phyloP scores from a whole-genome alignment of 2,888 invertebrate species.

The Yponomeuta plumbellus region DNA sequence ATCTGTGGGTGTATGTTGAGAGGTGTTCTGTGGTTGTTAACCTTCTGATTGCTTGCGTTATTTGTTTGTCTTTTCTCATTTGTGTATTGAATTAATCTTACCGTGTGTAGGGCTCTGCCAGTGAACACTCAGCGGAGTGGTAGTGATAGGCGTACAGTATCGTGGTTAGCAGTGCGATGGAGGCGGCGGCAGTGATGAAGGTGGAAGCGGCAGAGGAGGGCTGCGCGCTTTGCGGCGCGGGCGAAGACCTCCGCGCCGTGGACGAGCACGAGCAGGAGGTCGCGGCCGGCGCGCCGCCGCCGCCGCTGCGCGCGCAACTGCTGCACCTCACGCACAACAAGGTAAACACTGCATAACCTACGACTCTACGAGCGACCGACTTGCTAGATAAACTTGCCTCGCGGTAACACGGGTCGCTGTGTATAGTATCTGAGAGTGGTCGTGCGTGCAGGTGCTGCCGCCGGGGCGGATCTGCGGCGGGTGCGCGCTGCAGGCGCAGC shows the following conservation, averaged over 20 bases:
- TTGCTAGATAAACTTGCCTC: too few relatives aligned
- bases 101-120: too few relatives aligned
- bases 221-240: slow-evolving; percentile 43
- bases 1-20: too few relatives aligned
- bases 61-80: too few relatives aligned
- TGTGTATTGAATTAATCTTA: too few relatives aligned
- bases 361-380: too few relatives aligned
- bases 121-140: too few relatives aligned
- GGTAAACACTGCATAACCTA: slow-evolving; percentile 31
- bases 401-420: too few relatives aligned
- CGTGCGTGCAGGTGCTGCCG: neutral
- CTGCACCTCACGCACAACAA: slow-evolving; percentile 61
- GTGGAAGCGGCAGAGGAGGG: slow-evolving; percentile 43
- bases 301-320: slow-evolving; percentile 55
- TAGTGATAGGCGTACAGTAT: too few relatives aligned
- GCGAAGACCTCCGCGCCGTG: slow-evolving; percentile 43
- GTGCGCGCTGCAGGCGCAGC: slow-evolving; percentile 51
- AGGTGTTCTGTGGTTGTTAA: too few relatives aligned
- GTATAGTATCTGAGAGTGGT: neutral
- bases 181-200: slow-evolving; percentile 39
- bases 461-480: slow-evolving; percentile 46
- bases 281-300: slow-evolving; percentile 39
- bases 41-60: too few relatives aligned
- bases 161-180: slow-evolving; percentile 19
- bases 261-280: slow-evolving; percentile 54